Evolutionary conservation across 2,797 vertebrate species (phyloP).

Genomic region (Sebastes iracundus): DNA sequence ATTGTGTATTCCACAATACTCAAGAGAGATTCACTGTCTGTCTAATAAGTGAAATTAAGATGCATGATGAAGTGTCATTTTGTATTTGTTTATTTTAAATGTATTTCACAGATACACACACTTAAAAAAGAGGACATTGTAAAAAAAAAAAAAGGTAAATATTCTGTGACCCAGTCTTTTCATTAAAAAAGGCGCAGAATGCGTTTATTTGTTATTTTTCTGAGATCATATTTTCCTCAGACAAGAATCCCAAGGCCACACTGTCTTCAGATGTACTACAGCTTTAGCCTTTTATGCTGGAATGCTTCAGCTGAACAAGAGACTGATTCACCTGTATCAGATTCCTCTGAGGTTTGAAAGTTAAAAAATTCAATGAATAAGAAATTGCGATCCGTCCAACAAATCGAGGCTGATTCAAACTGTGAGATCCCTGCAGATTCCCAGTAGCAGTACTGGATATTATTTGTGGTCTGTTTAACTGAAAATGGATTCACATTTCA

Average conservation of each 20-base stretch:
- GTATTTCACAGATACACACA: constrained; percentile 20
- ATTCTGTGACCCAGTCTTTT: neutral
- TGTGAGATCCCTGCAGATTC: constrained; percentile 5
- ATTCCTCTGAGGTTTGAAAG: neutral
- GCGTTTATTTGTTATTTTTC: neutral
- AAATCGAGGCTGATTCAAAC: neutral
- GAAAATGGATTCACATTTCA: neutral
- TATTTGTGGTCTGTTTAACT: neutral
- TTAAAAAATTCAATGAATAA: neutral
- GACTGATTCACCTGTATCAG: neutral
- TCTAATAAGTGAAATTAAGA: neutral
- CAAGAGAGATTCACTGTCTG: neutral
- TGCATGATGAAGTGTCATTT: neutral
- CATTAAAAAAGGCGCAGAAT: constrained; percentile 27
- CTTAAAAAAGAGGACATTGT: neutral
- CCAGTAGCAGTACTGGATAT: neutral
- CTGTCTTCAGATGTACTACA: neutral
- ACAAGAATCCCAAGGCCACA: neutral
- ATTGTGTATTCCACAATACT: neutral
- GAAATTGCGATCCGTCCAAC: neutral
- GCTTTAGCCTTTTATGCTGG: neutral
- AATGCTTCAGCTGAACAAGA: neutral
- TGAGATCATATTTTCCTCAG: neutral
- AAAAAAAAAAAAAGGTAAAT: constrained; percentile 10
- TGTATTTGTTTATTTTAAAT: constrained; percentile 45